A percentile compares a stretch with the other conserved stretches of the same genome.
These are phyloP conservation scores for Phyllotis vaccarum DNA, from an alignment of 2,797 vertebrate genomes.

Conservation along the genomic window DNA sequence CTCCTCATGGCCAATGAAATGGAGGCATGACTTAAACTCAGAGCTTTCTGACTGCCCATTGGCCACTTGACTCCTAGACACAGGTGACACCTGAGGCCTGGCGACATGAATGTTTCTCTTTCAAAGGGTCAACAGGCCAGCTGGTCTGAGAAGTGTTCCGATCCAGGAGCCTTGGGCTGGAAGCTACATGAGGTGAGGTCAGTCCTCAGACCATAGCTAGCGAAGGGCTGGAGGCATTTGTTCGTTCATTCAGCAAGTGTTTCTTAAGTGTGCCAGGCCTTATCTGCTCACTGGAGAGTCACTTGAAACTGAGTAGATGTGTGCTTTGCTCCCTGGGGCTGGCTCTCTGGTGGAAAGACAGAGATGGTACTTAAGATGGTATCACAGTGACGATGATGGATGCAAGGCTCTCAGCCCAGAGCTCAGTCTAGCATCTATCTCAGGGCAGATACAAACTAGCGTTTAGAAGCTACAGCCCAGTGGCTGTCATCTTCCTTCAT, in stretches of 20 bases:
- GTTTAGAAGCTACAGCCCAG: not conserved
- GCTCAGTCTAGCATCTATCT: fast-evolving
- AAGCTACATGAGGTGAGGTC: not conserved
- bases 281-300: not conserved
- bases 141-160: not conserved
- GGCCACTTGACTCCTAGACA: fast-evolving
- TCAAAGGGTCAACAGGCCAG: not conserved
- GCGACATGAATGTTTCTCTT: not conserved
- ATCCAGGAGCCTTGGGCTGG: not conserved
- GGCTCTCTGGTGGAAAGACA: too few species aligned
- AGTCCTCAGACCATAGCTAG: not conserved
- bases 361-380: too few species aligned
- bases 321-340: not conserved
- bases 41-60: not conserved
- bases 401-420: fast-evolving
- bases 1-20: not conserved
- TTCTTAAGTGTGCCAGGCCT: not conserved
- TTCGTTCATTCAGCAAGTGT: not conserved
- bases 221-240: not conserved
- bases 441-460: not conserved
- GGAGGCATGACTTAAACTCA: not conserved
- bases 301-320: too few species aligned
- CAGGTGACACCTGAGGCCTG: not conserved
- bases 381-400: fast-evolving
- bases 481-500: not conserved